phyloP scores from a whole-genome alignment of 2,888 invertebrate genomes.

The Molanna angustata region DNA sequence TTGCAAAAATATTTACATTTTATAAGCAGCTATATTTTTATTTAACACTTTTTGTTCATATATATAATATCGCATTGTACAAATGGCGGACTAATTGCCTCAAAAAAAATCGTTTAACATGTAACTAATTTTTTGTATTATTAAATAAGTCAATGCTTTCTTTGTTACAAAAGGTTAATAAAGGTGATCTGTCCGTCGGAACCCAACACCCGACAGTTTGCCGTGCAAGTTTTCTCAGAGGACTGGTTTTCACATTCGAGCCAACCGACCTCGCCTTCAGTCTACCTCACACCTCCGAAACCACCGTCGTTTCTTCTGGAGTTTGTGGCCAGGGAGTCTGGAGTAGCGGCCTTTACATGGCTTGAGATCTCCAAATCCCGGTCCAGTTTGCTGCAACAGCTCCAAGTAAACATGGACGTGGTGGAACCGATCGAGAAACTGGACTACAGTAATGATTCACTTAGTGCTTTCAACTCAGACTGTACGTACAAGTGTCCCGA shows the following conservation, averaged over 20 bases:
- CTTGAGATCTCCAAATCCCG: conserved; percentile 67
- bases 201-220: conserved; percentile 62
- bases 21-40: too few relatives aligned
- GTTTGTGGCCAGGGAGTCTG: conserved; percentile 70
- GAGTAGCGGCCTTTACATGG: conserved; percentile 75
- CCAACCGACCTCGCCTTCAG: conserved; percentile 31
- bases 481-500: conserved; percentile 67
- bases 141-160: conserved; percentile 6
- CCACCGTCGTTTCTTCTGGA: conserved; percentile 32
- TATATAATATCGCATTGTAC: too few relatives aligned
- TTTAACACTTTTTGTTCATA: too few relatives aligned
- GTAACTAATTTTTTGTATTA: too few relatives aligned
- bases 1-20: too few relatives aligned
- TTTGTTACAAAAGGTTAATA: conserved; percentile 44
- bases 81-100: too few relatives aligned
- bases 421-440: conserved; percentile 35
- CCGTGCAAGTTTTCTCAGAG: conserved; percentile 76
- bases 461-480: conserved; percentile 44
- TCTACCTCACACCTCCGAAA: conserved; percentile 26
- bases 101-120: too few relatives aligned
- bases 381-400: conserved; percentile 36
- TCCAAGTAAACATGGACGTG: conserved; percentile 44
- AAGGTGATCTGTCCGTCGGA: conserved; percentile 73
- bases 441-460: conserved; percentile 39
- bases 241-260: conserved; percentile 64